Base-by-base conservation (phyloP, 2,888 invertebrate species). In the Galerucella calmariensis region DNA sequence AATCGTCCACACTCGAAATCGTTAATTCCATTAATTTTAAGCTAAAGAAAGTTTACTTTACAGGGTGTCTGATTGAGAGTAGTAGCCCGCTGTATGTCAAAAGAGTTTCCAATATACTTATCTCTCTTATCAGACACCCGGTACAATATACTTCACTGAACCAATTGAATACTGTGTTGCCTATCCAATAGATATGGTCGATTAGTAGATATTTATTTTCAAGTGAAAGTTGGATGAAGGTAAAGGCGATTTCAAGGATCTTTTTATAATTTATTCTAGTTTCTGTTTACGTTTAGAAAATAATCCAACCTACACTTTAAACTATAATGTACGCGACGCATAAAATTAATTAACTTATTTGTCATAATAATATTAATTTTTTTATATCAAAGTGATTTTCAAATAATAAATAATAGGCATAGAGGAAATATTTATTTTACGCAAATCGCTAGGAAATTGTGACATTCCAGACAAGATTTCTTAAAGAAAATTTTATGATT, bases 211-310 rank as follows among this genome's bases (percentile, higher is more conserved):
- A 41, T 41, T 8, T 8, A 41, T 41, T 41, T 11, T 51, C 56
- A 10, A 73, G 56, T 72, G 73, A 48, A 59, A 67, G 46, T 74
- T 24, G 41, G 24, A 65, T 56, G 20, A 48, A 67, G 66, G 66
- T 67, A 44, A 67, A 16, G 63, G 46, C 41, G 70, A 70, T 62
- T 51, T 70, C 63, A 63, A 63, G 48, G 53, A 63, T 24, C 2
- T 44, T 11, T 69, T n/a, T 12, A 24, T 48, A 56, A 24, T 70
- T 41, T 14, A 53, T 70, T 56, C 11, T 44, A 35, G 68, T 24
- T 53, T 66, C 66, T 66, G 67, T 56, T 48, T 53, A 20, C 9
- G 24, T 62, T 69, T 56, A 56, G 56, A 56, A 56, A 56, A 56
- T 16, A 8, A 16, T 10, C 2, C 53, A 14, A 20, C 20, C 20